Evolutionary conservation across 1,140 invertebrate genomes (phyloP).

Genomic region (Tribolium castaneum): DNA sequence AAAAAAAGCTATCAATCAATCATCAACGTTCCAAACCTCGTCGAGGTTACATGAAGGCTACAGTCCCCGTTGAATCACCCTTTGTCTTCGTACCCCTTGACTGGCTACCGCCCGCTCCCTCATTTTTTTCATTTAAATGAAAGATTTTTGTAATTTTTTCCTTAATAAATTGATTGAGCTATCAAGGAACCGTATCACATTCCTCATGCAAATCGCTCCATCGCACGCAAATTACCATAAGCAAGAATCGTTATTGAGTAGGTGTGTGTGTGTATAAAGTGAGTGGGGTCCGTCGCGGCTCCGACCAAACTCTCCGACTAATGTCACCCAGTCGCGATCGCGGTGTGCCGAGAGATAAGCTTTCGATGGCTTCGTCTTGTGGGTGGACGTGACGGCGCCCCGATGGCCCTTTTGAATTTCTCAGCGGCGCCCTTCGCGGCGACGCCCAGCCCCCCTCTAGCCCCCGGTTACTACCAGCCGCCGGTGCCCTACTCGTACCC

Average conservation of each 20-base stretch:
- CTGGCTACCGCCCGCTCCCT: neutral
- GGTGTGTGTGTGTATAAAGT: slow-evolving; percentile 29
- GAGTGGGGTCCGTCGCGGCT: slow-evolving; percentile 23
- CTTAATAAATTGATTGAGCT: slow-evolving; percentile 9
- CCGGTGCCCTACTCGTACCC: slow-evolving; percentile 59
- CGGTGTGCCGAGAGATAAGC: neutral
- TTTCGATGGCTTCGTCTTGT: neutral
- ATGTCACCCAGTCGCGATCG: slow-evolving; percentile 37
- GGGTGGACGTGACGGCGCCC: slow-evolving; percentile 8
- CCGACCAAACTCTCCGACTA: slow-evolving; percentile 1
- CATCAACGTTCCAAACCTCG: no score
- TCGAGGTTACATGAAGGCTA: no score
- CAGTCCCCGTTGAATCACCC: neutral
- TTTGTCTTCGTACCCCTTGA: neutral
- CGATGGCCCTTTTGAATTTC: slow-evolving; percentile 57
- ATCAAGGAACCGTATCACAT: slow-evolving; percentile 30
- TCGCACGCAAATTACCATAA: slow-evolving; percentile 22
- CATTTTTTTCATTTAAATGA: neutral
- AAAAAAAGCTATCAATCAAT: no score
- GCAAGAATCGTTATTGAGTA: slow-evolving; percentile 22
- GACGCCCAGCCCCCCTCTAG: slow-evolving; percentile 52
- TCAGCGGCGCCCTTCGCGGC: slow-evolving; percentile 51
- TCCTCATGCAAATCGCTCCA: slow-evolving; percentile 23
- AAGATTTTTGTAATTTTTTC: neutral
- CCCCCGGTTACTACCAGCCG: slow-evolving; percentile 47